Evolutionary conservation across 2,113 vertebrate genomes (phyloP).

Genomic region (Leptosomus discolor): DNA sequence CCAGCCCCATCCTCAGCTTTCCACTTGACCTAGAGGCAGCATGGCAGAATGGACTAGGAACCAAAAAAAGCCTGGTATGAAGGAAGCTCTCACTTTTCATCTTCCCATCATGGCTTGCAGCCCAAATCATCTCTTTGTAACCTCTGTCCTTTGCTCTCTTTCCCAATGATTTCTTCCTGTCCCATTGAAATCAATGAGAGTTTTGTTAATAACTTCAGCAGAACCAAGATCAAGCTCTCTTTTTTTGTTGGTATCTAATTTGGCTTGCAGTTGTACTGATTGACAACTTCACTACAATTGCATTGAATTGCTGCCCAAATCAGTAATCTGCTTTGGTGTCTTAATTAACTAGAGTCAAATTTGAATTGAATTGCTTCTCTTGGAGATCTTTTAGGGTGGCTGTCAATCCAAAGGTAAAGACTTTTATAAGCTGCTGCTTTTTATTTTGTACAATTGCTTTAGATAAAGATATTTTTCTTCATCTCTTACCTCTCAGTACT

Average conservation of each 20-base stretch:
- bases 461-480: slow-evolving; percentile 52
- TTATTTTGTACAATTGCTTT: slow-evolving; percentile 46
- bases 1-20: not conserved
- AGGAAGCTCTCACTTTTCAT: not conserved
- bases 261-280: slow-evolving; percentile 16
- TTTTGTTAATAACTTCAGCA: not conserved
- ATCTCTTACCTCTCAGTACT: slow-evolving; percentile 42
- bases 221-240: not conserved
- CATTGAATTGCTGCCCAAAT: slow-evolving; percentile 44
- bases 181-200: not conserved
- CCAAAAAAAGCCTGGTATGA: not conserved
- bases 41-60: not conserved
- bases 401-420: slow-evolving; percentile 60
- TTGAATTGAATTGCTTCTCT: slow-evolving; percentile 58
- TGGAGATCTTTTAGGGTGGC: slow-evolving; percentile 27
- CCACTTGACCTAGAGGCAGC: not conserved
- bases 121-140: not conserved
- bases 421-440: slow-evolving; percentile 32
- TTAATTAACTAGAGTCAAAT: slow-evolving; percentile 58
- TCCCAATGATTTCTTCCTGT: not conserved
- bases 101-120: not conserved
- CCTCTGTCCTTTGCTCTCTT: not conserved
- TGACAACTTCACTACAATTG: slow-evolving; percentile 33
- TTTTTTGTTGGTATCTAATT: not conserved
- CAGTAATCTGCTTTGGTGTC: slow-evolving; percentile 52